These are phyloP conservation scores for Notarius lentiginosus DNA, from an alignment of 2,113 vertebrate genomes.

Conservation along the genomic window DNA sequence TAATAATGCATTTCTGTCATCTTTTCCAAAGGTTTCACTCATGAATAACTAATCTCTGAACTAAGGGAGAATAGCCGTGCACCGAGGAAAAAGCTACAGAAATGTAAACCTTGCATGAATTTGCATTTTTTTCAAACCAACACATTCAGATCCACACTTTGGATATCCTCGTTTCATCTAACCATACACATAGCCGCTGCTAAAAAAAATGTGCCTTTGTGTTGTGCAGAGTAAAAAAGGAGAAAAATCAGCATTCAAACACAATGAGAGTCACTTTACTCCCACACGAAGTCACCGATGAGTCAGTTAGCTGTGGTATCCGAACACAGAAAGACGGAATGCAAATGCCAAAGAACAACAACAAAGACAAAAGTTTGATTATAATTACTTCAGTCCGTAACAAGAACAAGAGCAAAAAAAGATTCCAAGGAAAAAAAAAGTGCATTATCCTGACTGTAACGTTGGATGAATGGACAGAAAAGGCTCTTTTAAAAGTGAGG, in stretches of 20 bases:
- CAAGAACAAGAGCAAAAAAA: slow-evolving; percentile 5
- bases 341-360: slow-evolving; percentile 43
- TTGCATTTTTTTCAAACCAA: slow-evolving; percentile 46
- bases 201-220: slow-evolving; percentile 26
- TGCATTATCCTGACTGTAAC: background rate
- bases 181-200: slow-evolving; percentile 4
- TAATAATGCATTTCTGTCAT: slow-evolving; percentile 67
- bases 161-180: slow-evolving; percentile 16
- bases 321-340: slow-evolving; percentile 35
- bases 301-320: slow-evolving; percentile 41
- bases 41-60: slow-evolving; percentile 59
- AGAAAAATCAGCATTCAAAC: slow-evolving; percentile 22
- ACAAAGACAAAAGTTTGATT: slow-evolving; percentile 29
- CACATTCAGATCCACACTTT: slow-evolving; percentile 35
- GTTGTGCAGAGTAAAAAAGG: background rate
- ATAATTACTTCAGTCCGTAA: slow-evolving; percentile 39
- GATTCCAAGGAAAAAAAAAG: background rate
- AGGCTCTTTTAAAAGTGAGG: slow-evolving; percentile 26
- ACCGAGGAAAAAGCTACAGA: slow-evolving; percentile 44
- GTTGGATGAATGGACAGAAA: slow-evolving; percentile 5
- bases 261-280: slow-evolving; percentile 43
- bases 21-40: slow-evolving; percentile 60
- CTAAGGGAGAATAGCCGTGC: slow-evolving; percentile 48
- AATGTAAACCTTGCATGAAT: slow-evolving; percentile 58
- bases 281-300: slow-evolving; percentile 48